These are phyloP conservation scores for Trichoplusia ni DNA, from an alignment of 1,140 invertebrate genomes.

Conservation along the genomic window DNA sequence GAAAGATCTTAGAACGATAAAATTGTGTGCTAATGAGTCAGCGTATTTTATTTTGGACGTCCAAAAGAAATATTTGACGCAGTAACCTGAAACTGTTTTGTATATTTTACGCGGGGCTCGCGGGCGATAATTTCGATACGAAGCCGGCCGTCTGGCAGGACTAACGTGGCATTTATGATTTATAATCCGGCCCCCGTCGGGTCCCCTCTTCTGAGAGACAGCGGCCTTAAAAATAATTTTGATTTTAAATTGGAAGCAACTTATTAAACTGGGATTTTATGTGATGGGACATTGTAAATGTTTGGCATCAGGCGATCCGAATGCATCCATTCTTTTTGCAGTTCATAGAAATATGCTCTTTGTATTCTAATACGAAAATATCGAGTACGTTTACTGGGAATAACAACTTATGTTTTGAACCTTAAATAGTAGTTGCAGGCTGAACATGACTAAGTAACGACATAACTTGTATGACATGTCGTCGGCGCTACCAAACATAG, in stretches of 20 bases:
- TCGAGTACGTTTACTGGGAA: too few species aligned
- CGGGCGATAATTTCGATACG: constrained; percentile 77
- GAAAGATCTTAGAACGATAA: constrained; percentile 25
- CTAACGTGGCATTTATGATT: constrained; percentile 78
- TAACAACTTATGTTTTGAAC: too few species aligned
- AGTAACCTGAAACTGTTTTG: constrained; percentile 77
- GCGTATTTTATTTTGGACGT: constrained; percentile 61
- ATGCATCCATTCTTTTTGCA: constrained; percentile 2
- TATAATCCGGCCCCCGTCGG: constrained; percentile 74
- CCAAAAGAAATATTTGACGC: constrained; percentile 68
- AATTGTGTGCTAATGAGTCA: constrained; percentile 58
- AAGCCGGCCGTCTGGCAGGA: constrained; percentile 53
- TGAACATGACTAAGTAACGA: too few species aligned
- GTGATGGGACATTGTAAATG: constrained; percentile 54
- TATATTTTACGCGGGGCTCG: constrained; percentile 69
- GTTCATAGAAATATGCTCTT: background rate
- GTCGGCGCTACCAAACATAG: background rate
- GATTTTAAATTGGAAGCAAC: constrained; percentile 75
- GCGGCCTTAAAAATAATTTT: constrained; percentile 72
- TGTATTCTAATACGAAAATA: background rate
- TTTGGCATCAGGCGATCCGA: constrained; percentile 32
- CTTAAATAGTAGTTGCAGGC: too few species aligned
- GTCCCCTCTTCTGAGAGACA: constrained; percentile 69
- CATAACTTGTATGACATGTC: background rate
- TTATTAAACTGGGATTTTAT: constrained; percentile 67